phyloP scores from a whole-genome alignment of 2,113 vertebrate genomes.

The Albula goreensis region DNA sequence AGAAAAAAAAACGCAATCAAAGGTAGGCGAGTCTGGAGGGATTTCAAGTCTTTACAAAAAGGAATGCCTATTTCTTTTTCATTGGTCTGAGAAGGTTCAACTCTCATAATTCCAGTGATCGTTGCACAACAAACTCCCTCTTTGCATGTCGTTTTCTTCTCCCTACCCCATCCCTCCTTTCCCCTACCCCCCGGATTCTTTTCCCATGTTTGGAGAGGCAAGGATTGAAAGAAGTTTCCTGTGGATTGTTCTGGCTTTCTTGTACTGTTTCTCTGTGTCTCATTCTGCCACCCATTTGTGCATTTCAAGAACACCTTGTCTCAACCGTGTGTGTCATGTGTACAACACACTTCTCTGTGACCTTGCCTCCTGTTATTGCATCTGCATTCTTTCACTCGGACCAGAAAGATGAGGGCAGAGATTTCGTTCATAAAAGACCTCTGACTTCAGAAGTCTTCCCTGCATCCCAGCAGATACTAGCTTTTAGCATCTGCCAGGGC shows the following conservation, averaged over 20 bases:
- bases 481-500: background rate
- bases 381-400: constrained; percentile 60
- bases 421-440: background rate
- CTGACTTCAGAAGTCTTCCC: background rate
- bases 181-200: constrained; percentile 17
- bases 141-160: constrained; percentile 71
- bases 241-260: constrained; percentile 61
- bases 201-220: constrained; percentile 46
- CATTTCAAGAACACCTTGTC: constrained; percentile 54
- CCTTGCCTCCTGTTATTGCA: constrained; percentile 59
- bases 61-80: constrained; percentile 71
- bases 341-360: constrained; percentile 55
- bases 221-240: constrained; percentile 57
- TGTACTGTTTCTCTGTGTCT: constrained; percentile 59
- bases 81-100: constrained; percentile 68
- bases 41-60: constrained; percentile 63
- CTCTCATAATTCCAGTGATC: constrained; percentile 67
- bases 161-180: constrained; percentile 39
- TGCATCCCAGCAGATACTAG: background rate
- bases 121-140: constrained; percentile 70
- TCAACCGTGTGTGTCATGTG: constrained; percentile 58
- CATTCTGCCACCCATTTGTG: constrained; percentile 65
- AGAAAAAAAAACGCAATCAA: constrained; percentile 74
- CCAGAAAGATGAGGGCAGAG: background rate
- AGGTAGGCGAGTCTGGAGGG: constrained; percentile 79